phyloP scores from a whole-genome alignment of 2,113 vertebrate genomes.

The Tylochromis polylepis region DNA sequence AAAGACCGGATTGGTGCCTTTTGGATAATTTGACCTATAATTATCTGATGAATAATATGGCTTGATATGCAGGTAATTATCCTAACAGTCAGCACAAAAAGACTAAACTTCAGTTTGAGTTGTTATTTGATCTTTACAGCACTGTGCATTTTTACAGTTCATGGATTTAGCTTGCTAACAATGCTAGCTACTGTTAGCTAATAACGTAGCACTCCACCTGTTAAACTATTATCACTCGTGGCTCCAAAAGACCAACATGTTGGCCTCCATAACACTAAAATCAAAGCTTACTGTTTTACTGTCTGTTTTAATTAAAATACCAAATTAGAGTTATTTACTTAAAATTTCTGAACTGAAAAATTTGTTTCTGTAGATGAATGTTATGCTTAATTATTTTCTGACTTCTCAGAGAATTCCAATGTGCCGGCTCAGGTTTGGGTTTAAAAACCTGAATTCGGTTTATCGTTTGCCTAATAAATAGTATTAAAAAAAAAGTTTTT shows the following conservation, averaged over 20 bases:
- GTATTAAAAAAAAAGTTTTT: too few species aligned
- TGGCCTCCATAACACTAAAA: too few species aligned
- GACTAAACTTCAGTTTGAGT: neutral
- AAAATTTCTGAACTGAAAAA: neutral
- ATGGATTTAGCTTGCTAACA: neutral
- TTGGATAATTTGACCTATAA: neutral
- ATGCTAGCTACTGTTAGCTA: neutral
- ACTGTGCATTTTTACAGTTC: neutral
- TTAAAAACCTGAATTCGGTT: neutral
- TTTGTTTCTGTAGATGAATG: neutral
- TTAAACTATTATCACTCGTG: neutral
- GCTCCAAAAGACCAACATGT: neutral
- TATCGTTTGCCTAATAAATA: neutral
- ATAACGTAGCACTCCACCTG: neutral
- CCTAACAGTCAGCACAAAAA: neutral
- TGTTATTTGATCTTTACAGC: neutral
- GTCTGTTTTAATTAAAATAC: neutral
- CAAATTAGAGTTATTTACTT: neutral
- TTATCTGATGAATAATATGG: neutral
- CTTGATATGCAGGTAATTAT: neutral
- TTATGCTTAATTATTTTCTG: neutral
- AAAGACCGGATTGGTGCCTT: neutral
- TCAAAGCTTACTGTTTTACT: too few species aligned
- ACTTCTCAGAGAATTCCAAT: neutral
- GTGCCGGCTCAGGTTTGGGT: neutral